A percentile compares a stretch with the other conserved stretches of the same genome.
These are phyloP conservation scores for Ypsolopha sequella DNA, from an alignment of 2,888 invertebrate genomes.

Conservation along the genomic window DNA sequence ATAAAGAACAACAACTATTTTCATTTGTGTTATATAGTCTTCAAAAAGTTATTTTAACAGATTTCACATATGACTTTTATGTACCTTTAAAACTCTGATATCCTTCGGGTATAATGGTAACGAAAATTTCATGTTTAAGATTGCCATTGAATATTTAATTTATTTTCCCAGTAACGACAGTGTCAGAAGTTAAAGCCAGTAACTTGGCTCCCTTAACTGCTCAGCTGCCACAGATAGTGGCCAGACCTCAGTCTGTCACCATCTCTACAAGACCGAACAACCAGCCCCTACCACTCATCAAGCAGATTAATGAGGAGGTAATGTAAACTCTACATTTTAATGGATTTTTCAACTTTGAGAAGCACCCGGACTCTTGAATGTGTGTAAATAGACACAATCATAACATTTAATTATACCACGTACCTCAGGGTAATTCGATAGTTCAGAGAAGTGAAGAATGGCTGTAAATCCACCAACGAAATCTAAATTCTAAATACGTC, in stretches of 20 bases:
- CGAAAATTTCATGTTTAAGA: background rate
- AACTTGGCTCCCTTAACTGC: conserved; percentile 37
- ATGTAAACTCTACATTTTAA: conserved; percentile 2
- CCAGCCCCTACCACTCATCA: conserved; percentile 49
- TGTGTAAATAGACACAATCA: no score
- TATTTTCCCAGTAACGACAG: conserved; percentile 36
- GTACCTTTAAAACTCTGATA: background rate
- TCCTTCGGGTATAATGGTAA: background rate
- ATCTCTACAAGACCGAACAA: conserved; percentile 35
- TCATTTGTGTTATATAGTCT: background rate
- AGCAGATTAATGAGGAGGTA: conserved; percentile 64
- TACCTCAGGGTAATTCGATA: no score
- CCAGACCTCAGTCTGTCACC: conserved; percentile 10
- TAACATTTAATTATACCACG: no score
- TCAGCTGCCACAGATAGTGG: conserved; percentile 19
- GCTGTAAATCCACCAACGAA: no score
- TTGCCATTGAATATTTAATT: conserved; percentile 4
- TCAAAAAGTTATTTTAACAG: background rate
- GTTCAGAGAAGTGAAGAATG: no score
- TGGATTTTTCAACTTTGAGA: no score
- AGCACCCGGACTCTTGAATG: no score
- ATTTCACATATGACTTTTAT: background rate
- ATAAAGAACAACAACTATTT: background rate
- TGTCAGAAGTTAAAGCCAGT: conserved; percentile 52
- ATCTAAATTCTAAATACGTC: no score